Conservation (phyloP, 1,140 invertebrate species). For the Polyergus mexicanus region DNA sequence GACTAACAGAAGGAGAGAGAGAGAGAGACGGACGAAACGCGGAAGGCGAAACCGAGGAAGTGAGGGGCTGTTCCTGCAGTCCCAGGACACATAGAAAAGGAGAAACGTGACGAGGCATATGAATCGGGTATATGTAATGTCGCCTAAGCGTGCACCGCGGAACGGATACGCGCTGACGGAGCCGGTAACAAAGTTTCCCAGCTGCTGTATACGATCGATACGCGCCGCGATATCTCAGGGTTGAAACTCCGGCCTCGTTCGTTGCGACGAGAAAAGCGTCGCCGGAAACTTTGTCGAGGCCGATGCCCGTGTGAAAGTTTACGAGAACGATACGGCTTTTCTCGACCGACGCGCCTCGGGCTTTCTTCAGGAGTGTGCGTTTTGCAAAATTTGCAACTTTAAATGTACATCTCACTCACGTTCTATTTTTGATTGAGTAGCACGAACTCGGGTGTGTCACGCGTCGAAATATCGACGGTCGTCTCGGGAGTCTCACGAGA, state of each 20-base stretch:
- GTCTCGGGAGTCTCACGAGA: background rate
- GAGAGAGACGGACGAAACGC: background rate
- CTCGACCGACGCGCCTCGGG: background rate
- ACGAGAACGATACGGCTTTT: background rate
- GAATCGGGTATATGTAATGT: conserved; percentile 72
- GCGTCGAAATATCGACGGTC: conserved; percentile 5
- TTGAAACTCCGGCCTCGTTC: background rate
- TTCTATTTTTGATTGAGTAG: background rate
- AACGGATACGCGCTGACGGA: conserved; percentile 60
- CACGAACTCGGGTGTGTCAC: background rate
- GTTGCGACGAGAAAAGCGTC: background rate
- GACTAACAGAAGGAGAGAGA: too few relatives aligned
- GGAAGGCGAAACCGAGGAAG: background rate
- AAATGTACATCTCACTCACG: background rate
- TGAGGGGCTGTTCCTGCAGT: background rate
- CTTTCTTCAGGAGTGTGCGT: background rate
- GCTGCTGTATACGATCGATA: conserved; percentile 50
- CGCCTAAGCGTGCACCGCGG: conserved; percentile 42
- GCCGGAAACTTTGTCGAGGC: background rate
- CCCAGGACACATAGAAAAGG: conserved; percentile 49
- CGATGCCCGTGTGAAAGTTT: background rate
- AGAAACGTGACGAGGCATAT: conserved; percentile 75
- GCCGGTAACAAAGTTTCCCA: conserved; percentile 65
- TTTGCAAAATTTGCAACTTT: background rate
- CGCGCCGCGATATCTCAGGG: conserved; percentile 19